Evolutionary conservation across 2,797 vertebrate species (phyloP), one percentile per base, ranked within the genome.

Genomic region (Lagocephalus sceleratus): DNA sequence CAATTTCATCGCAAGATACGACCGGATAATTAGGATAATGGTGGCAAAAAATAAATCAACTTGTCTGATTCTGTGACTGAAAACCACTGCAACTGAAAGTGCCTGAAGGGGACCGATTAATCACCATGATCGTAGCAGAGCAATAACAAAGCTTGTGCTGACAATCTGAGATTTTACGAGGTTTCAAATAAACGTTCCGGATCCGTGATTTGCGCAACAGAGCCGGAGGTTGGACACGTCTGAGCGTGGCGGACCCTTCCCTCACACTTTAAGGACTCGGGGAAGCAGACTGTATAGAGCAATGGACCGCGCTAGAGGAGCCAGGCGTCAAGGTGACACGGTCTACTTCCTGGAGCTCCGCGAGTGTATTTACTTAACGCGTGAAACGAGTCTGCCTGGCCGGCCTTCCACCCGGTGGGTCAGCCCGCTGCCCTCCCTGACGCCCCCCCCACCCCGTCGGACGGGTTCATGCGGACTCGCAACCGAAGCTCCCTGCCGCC

Each of bases 361-460:
- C 74, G 63, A 74, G 64, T 10, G 45, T 83, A 68, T 87, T 85
- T 81, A 54, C 71, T 76, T 69, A 64, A 74, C 66, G 78, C 80
- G 77, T 76, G 58, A 76, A 79, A 76, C 47, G 58, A 44, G 57
- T 54, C 67, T 65, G 43, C 22, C 62, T 3, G 29, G 42, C 62
- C 35, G 3, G 45, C 65, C 35, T 3, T 8, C 40, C 78, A 78
- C 78, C 76, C 76, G 72, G 46, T 49, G 58, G 0, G 63, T 29
- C 58, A 9, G 56, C 50, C 66, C 5, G 26, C 46, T 23, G 39
- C 60, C 51, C 71, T 52, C 46, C 60, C 69, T 29, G 50, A 35
- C 14, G 32, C 0, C 19, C 71, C 10, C 43, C 4, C 56, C 21
- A 50, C 14, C 51, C 69, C 42, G 2, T 17, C 42, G 11, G 9